A percentile compares a stretch with the other conserved stretches of the same genome.
phyloP scores from a whole-genome alignment of 2,797 vertebrate genomes.

The Tokudaia tokunoshimensis region DNA sequence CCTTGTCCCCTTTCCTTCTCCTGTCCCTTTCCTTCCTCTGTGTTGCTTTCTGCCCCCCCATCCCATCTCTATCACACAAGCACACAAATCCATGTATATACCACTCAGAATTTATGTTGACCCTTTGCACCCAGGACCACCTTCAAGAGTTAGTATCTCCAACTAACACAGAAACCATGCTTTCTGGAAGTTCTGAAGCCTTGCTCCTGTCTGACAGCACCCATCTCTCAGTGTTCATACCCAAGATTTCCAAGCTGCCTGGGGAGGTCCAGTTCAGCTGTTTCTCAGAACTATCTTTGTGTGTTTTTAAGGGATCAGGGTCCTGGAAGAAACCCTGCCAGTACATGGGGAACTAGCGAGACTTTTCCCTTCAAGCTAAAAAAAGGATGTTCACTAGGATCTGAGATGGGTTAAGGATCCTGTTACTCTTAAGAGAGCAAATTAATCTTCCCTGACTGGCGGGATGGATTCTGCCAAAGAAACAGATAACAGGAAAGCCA shows the following conservation, averaged over 20 bases:
- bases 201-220: neutral
- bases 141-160: constrained; percentile 28
- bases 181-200: constrained; percentile 37
- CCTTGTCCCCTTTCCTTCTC: neutral
- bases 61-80: neutral
- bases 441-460: constrained; percentile 82
- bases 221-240: neutral
- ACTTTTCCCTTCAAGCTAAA: constrained; percentile 65
- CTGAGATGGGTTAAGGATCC: constrained; percentile 72
- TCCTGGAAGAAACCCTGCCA: constrained; percentile 60
- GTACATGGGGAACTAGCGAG: constrained; percentile 54
- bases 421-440: constrained; percentile 80
- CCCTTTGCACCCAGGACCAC: constrained; percentile 1
- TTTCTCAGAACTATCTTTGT: constrained; percentile 42
- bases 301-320: constrained; percentile 66
- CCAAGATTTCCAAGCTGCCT: constrained; percentile 19
- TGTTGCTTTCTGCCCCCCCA: neutral
- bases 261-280: constrained; percentile 25
- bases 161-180: neutral
- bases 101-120: constrained; percentile 24
- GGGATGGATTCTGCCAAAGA: constrained; percentile 78
- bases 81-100: neutral
- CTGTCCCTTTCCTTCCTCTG: too few relatives aligned
- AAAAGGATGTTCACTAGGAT: constrained; percentile 68
- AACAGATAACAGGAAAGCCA: constrained; percentile 78